Conservation (phyloP, 1,140 invertebrate genomes). For the Apolygus lucorum region DNA sequence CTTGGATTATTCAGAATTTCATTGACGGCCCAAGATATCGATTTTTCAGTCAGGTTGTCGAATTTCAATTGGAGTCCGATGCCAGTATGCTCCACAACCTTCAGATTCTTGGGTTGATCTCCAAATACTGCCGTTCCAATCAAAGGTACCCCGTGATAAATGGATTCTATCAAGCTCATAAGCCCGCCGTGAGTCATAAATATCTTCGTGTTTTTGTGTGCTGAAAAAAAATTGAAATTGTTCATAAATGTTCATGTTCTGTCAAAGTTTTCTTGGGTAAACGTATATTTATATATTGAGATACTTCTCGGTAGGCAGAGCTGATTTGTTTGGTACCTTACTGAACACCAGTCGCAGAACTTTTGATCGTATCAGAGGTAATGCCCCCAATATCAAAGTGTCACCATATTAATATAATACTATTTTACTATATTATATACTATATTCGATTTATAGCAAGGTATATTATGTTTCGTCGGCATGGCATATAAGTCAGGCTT, state of each 20-base stretch:
- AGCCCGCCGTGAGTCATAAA: slow-evolving; percentile 46
- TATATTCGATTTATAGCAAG: no score
- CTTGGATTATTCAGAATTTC: slow-evolving; percentile 34
- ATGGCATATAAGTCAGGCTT: no score
- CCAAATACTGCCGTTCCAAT: slow-evolving; percentile 35
- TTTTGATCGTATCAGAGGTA: no score
- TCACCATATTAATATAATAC: no score
- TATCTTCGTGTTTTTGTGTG: slow-evolving; percentile 38
- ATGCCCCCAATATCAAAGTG: no score
- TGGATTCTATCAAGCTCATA: slow-evolving; percentile 41
- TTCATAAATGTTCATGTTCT: not conserved
- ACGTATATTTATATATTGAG: no score
- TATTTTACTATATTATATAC: no score
- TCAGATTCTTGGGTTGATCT: slow-evolving; percentile 37
- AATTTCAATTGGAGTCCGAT: slow-evolving; percentile 37
- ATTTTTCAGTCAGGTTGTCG: slow-evolving; percentile 37
- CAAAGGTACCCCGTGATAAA: slow-evolving; percentile 42
- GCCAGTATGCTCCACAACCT: slow-evolving; percentile 24
- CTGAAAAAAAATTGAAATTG: slow-evolving; percentile 30
- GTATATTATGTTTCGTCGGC: no score
- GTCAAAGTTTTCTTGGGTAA: not conserved
- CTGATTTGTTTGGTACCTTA: no score
- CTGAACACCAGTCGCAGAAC: no score
- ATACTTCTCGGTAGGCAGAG: no score
- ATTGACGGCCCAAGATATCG: slow-evolving; percentile 32